These are phyloP conservation scores for Galeopsomyia nigrocyanea DNA, from an alignment of 2,888 invertebrate genomes.

Conservation along the genomic window DNA sequence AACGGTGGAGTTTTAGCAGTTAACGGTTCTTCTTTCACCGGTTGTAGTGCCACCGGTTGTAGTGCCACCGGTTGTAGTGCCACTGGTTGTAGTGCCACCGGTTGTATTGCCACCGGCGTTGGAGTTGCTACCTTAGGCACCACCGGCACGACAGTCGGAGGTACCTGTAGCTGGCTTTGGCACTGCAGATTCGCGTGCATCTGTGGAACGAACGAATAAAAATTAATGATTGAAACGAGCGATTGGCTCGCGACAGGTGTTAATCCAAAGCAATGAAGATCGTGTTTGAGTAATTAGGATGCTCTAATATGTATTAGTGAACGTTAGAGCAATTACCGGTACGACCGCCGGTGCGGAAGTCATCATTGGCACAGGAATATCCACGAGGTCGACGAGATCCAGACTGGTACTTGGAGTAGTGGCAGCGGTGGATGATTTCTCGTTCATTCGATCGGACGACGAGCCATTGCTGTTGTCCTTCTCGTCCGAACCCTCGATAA, in stretches of 20 bases:
- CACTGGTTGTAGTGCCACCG: slow-evolving; percentile 40
- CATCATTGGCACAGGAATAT: slow-evolving; percentile 79
- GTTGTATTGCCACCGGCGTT: slow-evolving; percentile 38
- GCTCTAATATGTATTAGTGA: slow-evolving; percentile 8
- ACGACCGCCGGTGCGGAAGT: slow-evolving; percentile 40
- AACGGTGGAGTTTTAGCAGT: slow-evolving; percentile 37
- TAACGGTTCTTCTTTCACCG: slow-evolving; percentile 11
- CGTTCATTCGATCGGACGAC: slow-evolving; percentile 53
- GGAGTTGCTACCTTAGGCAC: slow-evolving; percentile 1
- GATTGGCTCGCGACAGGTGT: no score
- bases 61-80: background rate
- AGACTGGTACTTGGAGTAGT: slow-evolving; percentile 43
- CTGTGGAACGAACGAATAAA: background rate
- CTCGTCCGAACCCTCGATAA: slow-evolving; percentile 64
- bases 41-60: background rate
- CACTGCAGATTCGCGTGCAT: slow-evolving; percentile 38
- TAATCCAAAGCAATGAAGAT: background rate
- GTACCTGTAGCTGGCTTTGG: slow-evolving; percentile 16
- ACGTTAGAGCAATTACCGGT: background rate
- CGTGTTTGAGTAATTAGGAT: slow-evolving; percentile 26
- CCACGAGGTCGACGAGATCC: slow-evolving; percentile 72
- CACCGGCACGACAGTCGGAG: background rate
- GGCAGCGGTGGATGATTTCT: slow-evolving; percentile 49
- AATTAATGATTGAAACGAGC: no score
- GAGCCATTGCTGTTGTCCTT: slow-evolving; percentile 61